These are phyloP conservation scores for Battus philenor DNA, from an alignment of 1,140 invertebrate species.

Conservation along the genomic window DNA sequence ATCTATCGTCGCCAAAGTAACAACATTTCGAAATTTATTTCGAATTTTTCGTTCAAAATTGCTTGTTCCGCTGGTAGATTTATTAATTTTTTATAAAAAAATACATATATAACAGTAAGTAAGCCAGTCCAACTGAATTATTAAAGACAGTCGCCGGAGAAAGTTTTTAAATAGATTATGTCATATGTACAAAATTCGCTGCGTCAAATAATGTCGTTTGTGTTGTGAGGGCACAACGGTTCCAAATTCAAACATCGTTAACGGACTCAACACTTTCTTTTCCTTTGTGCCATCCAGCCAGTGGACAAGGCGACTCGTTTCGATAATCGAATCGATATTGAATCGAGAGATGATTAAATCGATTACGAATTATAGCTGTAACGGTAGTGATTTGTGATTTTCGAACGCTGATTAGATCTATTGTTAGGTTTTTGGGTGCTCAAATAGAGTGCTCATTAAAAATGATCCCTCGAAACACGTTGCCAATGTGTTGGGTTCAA, in stretches of 20 bases:
- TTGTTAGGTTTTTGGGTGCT: slow-evolving; percentile 45
- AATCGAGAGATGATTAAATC: slow-evolving; percentile 57
- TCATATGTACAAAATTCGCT: slow-evolving; percentile 19
- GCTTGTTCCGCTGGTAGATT: too few species aligned
- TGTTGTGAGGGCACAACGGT: slow-evolving; percentile 24
- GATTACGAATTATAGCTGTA: slow-evolving; percentile 42
- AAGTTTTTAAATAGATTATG: slow-evolving; percentile 6
- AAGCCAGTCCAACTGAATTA: too few species aligned
- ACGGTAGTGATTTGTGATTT: slow-evolving; percentile 60
- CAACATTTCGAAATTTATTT: too few species aligned
- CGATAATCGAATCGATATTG: slow-evolving; percentile 54
- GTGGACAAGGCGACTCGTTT: slow-evolving; percentile 49
- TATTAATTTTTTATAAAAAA: too few species aligned
- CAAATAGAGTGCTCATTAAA: slow-evolving; percentile 53
- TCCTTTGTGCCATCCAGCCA: slow-evolving; percentile 41
- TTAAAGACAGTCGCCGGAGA: too few species aligned
- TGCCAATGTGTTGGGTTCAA: slow-evolving; percentile 5
- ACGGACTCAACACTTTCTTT: slow-evolving; percentile 56
- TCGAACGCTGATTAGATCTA: slow-evolving; percentile 53
- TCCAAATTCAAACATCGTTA: slow-evolving; percentile 61
- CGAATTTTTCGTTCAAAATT: too few species aligned
- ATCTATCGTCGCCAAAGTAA: too few species aligned
- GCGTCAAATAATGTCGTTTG: slow-evolving; percentile 8
- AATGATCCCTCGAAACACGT: slow-evolving; percentile 19
- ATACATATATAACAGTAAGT: too few species aligned